These are phyloP conservation scores for Chelonoidis abingdonii DNA, from an alignment of 2,113 vertebrate species.

Conservation along the genomic window DNA sequence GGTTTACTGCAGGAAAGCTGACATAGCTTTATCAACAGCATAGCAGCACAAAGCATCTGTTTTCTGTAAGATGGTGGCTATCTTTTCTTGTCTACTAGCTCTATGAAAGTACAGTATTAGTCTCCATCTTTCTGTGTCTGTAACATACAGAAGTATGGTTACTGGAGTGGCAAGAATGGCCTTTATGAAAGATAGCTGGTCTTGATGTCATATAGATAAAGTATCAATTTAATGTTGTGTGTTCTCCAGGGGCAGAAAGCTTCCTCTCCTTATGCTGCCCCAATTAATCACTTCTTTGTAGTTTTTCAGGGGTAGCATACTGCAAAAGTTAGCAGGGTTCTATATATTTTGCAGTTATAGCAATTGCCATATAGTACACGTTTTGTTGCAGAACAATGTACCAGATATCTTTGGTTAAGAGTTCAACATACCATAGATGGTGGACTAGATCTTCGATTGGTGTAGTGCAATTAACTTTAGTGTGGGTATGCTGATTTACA, in stretches of 20 bases:
- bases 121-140: conserved; percentile 11
- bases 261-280: background rate
- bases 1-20: conserved; percentile 48
- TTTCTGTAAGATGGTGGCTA: conserved; percentile 69
- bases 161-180: background rate
- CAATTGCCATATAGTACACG: background rate
- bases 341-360: background rate
- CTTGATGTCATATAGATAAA: background rate
- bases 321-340: background rate
- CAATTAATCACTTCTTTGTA: background rate
- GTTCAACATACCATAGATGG: background rate
- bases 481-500: background rate
- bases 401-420: background rate
- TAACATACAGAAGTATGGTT: background rate
- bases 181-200: background rate
- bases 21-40: conserved; percentile 53
- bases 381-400: background rate
- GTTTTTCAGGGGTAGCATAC: background rate
- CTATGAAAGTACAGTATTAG: conserved; percentile 62
- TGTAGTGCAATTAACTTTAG: background rate
- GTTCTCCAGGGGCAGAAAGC: background rate
- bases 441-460: background rate
- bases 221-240: background rate
- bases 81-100: conserved; percentile 69
- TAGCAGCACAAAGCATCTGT: conserved; percentile 58